Conservation (phyloP, 2,113 vertebrate genomes). For the Microtus richardsoni region DNA sequence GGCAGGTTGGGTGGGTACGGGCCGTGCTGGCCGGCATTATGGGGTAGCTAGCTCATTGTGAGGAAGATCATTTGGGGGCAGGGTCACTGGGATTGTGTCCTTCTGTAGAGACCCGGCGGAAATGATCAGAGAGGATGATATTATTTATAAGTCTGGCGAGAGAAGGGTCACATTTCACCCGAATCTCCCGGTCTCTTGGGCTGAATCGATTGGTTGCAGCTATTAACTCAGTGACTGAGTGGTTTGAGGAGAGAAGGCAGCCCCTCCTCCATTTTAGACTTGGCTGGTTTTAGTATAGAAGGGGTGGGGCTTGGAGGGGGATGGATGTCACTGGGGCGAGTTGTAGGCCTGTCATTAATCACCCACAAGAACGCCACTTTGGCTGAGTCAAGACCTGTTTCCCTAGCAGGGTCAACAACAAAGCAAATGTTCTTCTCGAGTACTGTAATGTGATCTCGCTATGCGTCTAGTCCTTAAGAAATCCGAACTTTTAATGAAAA, state of each 20-base stretch:
- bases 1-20: background rate
- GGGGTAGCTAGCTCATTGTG: background rate
- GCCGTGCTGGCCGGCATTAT: background rate
- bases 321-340: conserved; percentile 74
- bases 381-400: conserved; percentile 81
- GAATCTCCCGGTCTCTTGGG: background rate
- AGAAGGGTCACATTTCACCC: conserved; percentile 31
- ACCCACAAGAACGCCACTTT: conserved; percentile 81
- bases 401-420: conserved; percentile 82
- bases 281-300: conserved; percentile 52
- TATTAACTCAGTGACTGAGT: conserved; percentile 69
- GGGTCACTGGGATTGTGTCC: conserved; percentile 38
- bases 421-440: conserved; percentile 77
- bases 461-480: conserved; percentile 27
- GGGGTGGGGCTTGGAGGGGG: conserved; percentile 56
- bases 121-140: conserved; percentile 39
- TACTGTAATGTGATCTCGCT: conserved; percentile 49
- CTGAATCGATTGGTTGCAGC: conserved; percentile 65
- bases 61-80: conserved; percentile 28
- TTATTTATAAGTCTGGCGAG: conserved; percentile 9
- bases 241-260: conserved; percentile 64
- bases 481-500: conserved; percentile 62
- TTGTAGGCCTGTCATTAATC: conserved; percentile 86
- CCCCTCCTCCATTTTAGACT: conserved; percentile 73
- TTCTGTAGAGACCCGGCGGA: conserved; percentile 59